A percentile compares a stretch with the other conserved stretches of the same genome.
Evolutionary conservation across 2,113 vertebrate species (phyloP).

Genomic region (Notarius lentiginosus): DNA sequence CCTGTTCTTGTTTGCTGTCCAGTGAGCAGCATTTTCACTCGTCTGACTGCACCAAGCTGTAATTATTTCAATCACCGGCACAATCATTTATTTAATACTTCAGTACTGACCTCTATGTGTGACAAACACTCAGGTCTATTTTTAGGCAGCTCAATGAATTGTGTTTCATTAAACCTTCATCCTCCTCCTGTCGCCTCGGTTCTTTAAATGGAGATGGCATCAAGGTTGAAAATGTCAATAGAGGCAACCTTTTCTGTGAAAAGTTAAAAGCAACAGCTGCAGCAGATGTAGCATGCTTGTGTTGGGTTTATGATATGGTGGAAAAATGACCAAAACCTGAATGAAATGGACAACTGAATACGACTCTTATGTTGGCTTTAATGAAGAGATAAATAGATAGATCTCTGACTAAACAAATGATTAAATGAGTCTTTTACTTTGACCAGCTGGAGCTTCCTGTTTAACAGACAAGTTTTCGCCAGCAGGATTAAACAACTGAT

Average conservation of each 20-base stretch:
- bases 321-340: neutral
- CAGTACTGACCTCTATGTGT: constrained; percentile 55
- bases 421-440: neutral
- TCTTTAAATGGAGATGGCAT: constrained; percentile 25
- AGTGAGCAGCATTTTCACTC: constrained; percentile 46
- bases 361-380: neutral
- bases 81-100: constrained; percentile 61
- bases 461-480: neutral
- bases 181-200: constrained; percentile 41
- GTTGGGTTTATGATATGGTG: neutral
- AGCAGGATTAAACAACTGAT: neutral
- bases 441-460: neutral
- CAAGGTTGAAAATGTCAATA: constrained; percentile 47
- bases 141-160: constrained; percentile 52
- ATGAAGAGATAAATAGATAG: neutral
- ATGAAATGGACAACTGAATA: neutral
- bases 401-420: neutral
- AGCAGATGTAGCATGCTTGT: neutral
- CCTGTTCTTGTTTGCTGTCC: constrained; percentile 37
- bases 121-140: constrained; percentile 48
- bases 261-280: neutral
- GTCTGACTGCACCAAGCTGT: constrained; percentile 40
- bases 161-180: constrained; percentile 60
- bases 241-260: neutral
- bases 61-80: constrained; percentile 62